Conservation (phyloP, 2,113 vertebrate genomes). For the Pao palembangensis region DNA sequence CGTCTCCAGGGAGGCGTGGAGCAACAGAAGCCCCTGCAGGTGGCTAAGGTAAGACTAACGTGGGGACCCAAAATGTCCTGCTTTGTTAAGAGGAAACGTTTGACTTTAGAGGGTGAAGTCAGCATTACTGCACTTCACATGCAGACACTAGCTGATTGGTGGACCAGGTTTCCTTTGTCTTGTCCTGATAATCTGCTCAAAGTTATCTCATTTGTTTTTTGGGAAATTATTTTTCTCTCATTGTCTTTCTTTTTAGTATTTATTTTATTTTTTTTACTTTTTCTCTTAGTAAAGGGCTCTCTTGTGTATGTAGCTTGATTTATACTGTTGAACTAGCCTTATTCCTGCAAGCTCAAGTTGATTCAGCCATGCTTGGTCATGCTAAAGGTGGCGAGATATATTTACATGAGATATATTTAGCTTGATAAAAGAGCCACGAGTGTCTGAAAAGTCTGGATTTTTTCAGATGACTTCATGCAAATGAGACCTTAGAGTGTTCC, state of each 20-base stretch:
- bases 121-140: not conserved
- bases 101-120: conserved; percentile 28
- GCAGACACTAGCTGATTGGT: too few species aligned
- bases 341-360: conserved; percentile 15
- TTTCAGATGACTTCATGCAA: not conserved
- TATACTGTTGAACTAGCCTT: not conserved
- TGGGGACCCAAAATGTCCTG: conserved; percentile 9
- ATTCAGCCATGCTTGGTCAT: conserved; percentile 2
- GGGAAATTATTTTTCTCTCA: not conserved
- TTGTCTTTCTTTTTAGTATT: not conserved
- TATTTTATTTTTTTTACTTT: too few species aligned
- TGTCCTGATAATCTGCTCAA: too few species aligned
- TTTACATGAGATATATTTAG: conserved; percentile 20
- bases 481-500: not conserved
- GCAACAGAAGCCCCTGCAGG: conserved; percentile 90
- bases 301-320: not conserved
- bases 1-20: conserved; percentile 94
- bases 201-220: too few species aligned
- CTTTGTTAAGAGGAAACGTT: conserved; percentile 25
- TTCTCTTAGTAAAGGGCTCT: not conserved
- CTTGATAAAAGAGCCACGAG: not conserved
- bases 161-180: too few species aligned
- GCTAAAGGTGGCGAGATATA: conserved; percentile 16
- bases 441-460: not conserved
- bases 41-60: conserved; percentile 86